Percentiles rank a stretch among this genome's conserved stretches.
These are phyloP conservation scores for Penaeus chinensis DNA, from an alignment of 1,140 invertebrate genomes.

Conservation along the genomic window DNA sequence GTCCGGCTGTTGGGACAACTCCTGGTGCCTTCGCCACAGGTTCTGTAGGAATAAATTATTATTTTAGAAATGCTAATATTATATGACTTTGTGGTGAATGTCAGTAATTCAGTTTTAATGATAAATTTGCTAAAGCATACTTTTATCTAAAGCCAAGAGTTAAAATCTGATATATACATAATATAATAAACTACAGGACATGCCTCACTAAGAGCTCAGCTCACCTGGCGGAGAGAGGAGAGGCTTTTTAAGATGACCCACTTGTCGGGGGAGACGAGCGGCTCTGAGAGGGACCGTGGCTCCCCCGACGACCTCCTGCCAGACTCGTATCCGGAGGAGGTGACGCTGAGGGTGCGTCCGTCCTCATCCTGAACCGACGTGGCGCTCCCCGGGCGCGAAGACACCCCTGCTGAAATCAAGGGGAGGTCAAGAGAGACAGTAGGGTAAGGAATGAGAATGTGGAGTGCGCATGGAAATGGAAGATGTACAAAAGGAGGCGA, in stretches of 20 bases:
- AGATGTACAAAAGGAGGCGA: no score
- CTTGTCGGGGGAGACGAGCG: constrained; percentile 46
- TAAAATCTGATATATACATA: no score
- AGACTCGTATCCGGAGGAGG: constrained; percentile 53
- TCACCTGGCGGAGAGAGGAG: constrained; percentile 48
- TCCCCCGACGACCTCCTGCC: constrained; percentile 48
- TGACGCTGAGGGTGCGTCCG: constrained; percentile 44
- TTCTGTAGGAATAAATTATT: constrained; percentile 23
- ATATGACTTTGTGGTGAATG: no score
- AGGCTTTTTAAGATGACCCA: constrained; percentile 55
- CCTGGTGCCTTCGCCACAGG: constrained; percentile 50
- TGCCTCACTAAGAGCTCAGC: neutral
- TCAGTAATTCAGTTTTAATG: no score
- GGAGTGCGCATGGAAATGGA: no score
- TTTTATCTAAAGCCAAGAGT: no score
- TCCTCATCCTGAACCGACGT: constrained; percentile 51
- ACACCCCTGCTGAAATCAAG: constrained; percentile 34
- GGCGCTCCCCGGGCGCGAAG: constrained; percentile 45
- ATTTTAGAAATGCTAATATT: neutral
- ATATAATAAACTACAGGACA: neutral
- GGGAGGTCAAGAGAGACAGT: no score
- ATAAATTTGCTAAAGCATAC: no score
- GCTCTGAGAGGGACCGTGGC: constrained; percentile 48
- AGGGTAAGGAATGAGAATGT: no score
- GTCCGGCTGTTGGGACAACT: constrained; percentile 49